These are phyloP conservation scores for Campoletis raptor DNA, from an alignment of 2,888 invertebrate species.

Conservation along the genomic window DNA sequence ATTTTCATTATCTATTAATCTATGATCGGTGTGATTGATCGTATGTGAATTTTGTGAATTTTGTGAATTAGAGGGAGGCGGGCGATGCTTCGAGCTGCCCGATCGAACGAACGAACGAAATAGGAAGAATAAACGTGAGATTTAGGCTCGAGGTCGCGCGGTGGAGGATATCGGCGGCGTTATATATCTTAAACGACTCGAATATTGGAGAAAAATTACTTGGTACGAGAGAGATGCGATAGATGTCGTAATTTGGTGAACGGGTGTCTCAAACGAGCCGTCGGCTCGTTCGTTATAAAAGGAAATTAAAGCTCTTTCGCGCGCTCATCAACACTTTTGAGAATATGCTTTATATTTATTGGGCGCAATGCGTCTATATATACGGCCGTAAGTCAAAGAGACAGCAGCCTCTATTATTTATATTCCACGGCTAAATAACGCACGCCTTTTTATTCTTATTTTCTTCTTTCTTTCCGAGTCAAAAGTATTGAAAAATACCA, in stretches of 20 bases:
- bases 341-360: background rate
- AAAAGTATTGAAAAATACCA: slow-evolving; percentile 53
- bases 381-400: background rate
- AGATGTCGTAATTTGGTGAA: too few species aligned
- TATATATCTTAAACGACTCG: too few species aligned
- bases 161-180: too few species aligned
- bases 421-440: too few species aligned
- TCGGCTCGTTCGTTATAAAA: background rate
- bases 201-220: too few species aligned
- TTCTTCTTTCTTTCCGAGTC: slow-evolving; percentile 4
- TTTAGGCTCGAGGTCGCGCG: too few species aligned
- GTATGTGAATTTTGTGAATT: background rate
- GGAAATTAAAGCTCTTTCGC: background rate
- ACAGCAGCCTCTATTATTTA: too few species aligned
- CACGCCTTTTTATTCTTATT: too few species aligned
- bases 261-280: background rate
- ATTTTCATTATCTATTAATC: slow-evolving; percentile 6
- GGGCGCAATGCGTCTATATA: background rate
- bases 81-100: too few species aligned
- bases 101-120: background rate
- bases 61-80: too few species aligned
- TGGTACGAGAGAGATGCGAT: too few species aligned
- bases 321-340: background rate
- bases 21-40: background rate
- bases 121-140: background rate